These are phyloP conservation scores for Enhydra lutris DNA, from an alignment of 2,113 vertebrate genomes.

Conservation along the genomic window DNA sequence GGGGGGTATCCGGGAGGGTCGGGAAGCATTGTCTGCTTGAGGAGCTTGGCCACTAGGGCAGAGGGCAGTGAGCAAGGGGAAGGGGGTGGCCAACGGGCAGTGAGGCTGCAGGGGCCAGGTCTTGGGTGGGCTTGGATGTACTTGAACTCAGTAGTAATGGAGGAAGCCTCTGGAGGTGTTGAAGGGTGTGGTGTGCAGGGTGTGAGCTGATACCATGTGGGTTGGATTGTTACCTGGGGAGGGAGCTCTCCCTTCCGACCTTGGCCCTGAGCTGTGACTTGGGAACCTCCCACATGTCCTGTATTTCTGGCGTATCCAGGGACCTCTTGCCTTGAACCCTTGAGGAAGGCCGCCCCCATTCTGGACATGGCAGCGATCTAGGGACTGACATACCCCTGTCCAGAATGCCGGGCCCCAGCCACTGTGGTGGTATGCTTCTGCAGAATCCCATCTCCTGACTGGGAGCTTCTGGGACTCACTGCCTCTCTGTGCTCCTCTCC, in stretches of 20 bases:
- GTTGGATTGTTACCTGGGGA: background rate
- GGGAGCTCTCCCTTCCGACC: too few relatives aligned
- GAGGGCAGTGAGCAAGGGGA: too few relatives aligned
- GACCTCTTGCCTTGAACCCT: background rate
- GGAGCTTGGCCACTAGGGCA: background rate
- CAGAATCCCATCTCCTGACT: background rate
- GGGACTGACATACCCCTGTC: background rate
- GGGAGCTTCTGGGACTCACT: background rate
- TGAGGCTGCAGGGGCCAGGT: background rate
- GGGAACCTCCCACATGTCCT: background rate
- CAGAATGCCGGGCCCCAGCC: background rate
- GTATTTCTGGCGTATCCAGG: background rate
- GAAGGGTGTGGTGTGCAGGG: background rate
- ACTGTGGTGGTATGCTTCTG: background rate
- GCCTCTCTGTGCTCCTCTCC: background rate
- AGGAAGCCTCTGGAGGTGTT: background rate
- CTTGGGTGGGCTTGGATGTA: background rate
- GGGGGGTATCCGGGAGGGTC: background rate
- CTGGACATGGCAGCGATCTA: background rate
- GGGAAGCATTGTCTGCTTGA: fast-evolving
- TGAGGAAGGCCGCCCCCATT: too few relatives aligned
- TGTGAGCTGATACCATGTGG: background rate
- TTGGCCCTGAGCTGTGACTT: background rate
- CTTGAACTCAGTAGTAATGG: background rate
- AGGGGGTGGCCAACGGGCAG: fast-evolving